Evolutionary conservation across 2,113 vertebrate genomes (phyloP).

Genomic region (Callospermophilus lateralis): DNA sequence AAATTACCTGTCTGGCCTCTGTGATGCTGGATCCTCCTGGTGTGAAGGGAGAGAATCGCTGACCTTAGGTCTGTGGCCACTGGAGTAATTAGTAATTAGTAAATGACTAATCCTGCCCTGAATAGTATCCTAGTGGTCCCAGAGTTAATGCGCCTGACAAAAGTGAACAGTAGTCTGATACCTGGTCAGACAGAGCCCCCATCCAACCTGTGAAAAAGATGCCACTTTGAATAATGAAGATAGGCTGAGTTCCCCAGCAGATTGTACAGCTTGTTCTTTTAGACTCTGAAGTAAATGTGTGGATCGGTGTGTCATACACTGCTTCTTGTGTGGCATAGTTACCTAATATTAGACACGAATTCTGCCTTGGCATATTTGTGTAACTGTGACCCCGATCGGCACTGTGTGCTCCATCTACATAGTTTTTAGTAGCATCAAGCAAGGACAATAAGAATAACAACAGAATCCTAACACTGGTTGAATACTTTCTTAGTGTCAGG

Average conservation of each 20-base stretch:
- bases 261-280: neutral
- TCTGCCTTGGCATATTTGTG: neutral
- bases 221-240: conserved; percentile 3
- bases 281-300: neutral
- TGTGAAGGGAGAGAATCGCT: conserved; percentile 14
- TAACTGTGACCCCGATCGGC: neutral
- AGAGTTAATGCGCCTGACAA: conserved; percentile 63
- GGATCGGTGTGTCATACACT: neutral
- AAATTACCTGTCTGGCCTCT: conserved; percentile 70
- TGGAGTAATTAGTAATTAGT: conserved; percentile 77
- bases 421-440: neutral
- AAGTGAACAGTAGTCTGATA: conserved; percentile 47
- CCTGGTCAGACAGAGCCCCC: neutral
- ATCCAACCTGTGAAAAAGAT: neutral
- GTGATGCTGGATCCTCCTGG: neutral
- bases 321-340: neutral
- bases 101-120: conserved; percentile 69
- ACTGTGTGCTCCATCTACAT: neutral
- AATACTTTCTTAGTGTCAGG: neutral
- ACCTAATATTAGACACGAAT: neutral
- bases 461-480: neutral
- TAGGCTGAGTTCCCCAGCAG: neutral
- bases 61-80: conserved; percentile 66
- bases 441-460: neutral
- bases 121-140: conserved; percentile 47